These are phyloP conservation scores for Nasonia oneida DNA, from an alignment of 2,888 invertebrate genomes.

Conservation along the genomic window DNA sequence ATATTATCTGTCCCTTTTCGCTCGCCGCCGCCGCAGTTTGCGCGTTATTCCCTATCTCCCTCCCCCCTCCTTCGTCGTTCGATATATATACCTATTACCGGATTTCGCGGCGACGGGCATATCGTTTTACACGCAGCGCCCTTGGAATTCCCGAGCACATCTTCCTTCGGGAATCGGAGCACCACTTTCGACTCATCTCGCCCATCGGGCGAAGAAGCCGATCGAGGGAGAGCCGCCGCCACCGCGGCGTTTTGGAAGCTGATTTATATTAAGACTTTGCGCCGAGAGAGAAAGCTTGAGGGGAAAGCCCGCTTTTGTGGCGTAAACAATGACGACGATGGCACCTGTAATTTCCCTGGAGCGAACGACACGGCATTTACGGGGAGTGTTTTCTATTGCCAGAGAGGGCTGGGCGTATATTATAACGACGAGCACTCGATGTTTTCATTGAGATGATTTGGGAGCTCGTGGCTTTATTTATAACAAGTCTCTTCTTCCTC, in stretches of 20 bases:
- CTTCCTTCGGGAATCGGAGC: conserved; percentile 22
- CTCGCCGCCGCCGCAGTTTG: conserved; percentile 8
- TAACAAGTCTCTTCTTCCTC: background rate
- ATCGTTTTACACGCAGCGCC: conserved; percentile 22
- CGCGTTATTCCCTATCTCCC: background rate
- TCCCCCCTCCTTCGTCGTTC: background rate
- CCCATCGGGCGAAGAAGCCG: background rate
- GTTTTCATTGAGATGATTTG: conserved; percentile 26
- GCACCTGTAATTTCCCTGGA: conserved; percentile 12
- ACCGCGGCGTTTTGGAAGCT: conserved; percentile 5
- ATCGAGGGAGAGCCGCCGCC: background rate
- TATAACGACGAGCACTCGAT: background rate
- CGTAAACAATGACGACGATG: conserved; percentile 28
- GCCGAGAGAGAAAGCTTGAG: background rate
- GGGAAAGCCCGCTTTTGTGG: conserved; percentile 11
- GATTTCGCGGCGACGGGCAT: conserved; percentile 16
- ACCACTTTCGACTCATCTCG: background rate
- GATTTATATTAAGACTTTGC: conserved; percentile 37
- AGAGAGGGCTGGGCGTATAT: background rate
- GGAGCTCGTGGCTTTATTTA: conserved; percentile 3
- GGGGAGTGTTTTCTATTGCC: background rate
- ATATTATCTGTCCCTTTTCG: conserved; percentile 10
- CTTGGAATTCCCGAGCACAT: conserved; percentile 31
- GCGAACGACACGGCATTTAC: background rate
- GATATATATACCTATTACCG: conserved; percentile 22